Conservation (phyloP, 2,113 vertebrate genomes). For the Pomatostomus ruficeps region DNA sequence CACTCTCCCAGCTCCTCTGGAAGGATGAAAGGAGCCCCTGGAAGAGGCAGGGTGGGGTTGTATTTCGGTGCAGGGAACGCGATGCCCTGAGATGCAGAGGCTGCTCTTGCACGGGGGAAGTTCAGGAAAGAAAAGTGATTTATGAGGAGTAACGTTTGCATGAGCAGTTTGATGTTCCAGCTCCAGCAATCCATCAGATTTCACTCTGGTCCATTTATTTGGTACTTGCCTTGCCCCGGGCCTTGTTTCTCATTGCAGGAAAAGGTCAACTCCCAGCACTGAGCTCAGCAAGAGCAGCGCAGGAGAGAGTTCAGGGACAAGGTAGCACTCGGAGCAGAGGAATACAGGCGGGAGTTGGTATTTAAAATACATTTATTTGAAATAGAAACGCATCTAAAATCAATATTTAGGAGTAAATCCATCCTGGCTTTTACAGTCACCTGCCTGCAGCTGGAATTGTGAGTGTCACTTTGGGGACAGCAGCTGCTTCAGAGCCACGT, state of each 20-base stretch:
- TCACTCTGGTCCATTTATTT: conserved; percentile 52
- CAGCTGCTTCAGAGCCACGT: background rate
- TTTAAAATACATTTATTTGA: background rate
- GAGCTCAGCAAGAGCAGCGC: background rate
- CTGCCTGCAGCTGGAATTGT: background rate
- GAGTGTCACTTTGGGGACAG: background rate
- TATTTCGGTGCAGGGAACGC: background rate
- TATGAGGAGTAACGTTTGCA: conserved; percentile 8
- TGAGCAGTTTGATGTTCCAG: conserved; percentile 37
- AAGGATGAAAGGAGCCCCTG: background rate
- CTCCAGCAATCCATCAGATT: conserved; percentile 44
- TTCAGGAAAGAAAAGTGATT: background rate
- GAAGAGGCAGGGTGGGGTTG: background rate
- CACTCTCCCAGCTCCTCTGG: background rate
- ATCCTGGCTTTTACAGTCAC: background rate
- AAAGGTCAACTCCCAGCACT: conserved; percentile 49
- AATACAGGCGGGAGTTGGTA: background rate
- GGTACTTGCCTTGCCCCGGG: conserved; percentile 45
- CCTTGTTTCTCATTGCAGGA: conserved; percentile 53
- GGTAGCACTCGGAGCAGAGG: background rate
- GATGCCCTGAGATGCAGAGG: background rate
- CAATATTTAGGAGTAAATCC: background rate
- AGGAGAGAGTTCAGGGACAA: background rate
- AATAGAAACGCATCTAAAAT: background rate
- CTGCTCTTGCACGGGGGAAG: background rate